Base-by-base conservation (phyloP, 92 coral and sea anemone species). In the Heliopora coerulea region DNA sequence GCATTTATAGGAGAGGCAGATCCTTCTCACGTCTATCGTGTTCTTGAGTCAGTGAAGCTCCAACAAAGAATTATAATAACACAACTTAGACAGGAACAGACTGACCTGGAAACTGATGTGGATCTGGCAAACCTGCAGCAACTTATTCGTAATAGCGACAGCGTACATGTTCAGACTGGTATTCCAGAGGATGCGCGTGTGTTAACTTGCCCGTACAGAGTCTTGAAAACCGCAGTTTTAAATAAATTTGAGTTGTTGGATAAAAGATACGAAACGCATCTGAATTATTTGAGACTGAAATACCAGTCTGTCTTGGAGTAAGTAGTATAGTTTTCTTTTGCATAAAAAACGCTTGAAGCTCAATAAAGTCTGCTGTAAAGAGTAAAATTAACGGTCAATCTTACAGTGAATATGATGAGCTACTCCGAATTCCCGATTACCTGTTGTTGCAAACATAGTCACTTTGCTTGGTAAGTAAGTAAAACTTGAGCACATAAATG, bases 191-290 rank as follows among this genome's bases (percentile, higher is more conserved):
- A 93, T 37, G 98, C 95, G 25, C 42, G 48, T 21, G 74, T 76
- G 14, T 83, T 93, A 18, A 87, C 86, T 42, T 93, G 98, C 23
- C 98, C 98, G 20, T 85, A 93, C 79, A 84, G 85, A 21, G 78
- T 82, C 37, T 69, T 93, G 49, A 87, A 80, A 84, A 65, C 69
- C 8, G 48, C 84, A 60, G 95, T 93, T 3, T 78, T 93, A 65
- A 86, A 89, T 26, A 96, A 93, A 72, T 93, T 93, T 82, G 68
- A 78, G 33, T 68, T 93, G 54, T 64, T 93, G 78, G 98, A 93
- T 72, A 90, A 78, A 69, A 87, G 91, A 81, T 93, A 89, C 79
- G 90, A 87, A 73, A 89, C 98, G 17, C 91, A 93, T 75, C 77
- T 93, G 41, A 91, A 93, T 20, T 93, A 74, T 54, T 78, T 93